Evolutionary conservation across 2,113 vertebrate genomes (phyloP).

Genomic region (Crotalus helleri): DNA sequence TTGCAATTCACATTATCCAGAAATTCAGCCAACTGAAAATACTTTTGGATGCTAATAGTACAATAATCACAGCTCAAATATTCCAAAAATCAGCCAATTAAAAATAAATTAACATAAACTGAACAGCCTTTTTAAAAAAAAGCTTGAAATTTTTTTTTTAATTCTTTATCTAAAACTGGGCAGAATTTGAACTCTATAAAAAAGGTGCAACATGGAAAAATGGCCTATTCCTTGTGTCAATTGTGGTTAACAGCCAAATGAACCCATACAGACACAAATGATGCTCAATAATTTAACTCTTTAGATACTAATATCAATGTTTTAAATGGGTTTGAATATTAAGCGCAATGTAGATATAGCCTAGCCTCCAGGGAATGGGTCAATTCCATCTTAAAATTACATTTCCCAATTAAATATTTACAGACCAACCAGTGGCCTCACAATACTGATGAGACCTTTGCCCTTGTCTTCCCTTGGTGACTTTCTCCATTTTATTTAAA

Average conservation of each 20-base stretch:
- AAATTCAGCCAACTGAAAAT: background rate
- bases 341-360: background rate
- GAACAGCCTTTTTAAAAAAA: background rate
- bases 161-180: background rate
- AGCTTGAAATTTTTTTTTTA: background rate
- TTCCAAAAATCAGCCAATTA: background rate
- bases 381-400: background rate
- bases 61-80: background rate
- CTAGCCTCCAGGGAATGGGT: background rate
- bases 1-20: background rate
- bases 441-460: background rate
- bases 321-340: background rate
- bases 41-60: background rate
- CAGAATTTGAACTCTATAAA: background rate
- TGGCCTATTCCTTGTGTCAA: background rate
- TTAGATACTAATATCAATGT: background rate
- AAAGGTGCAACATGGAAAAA: background rate
- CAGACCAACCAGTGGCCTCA: background rate
- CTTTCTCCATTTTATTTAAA: background rate
- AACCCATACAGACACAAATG: background rate
- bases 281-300: background rate
- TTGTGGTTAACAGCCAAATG: background rate
- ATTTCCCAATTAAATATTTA: background rate
- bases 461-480: background rate
- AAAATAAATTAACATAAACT: background rate